Evolutionary conservation across 2,797 vertebrate species (phyloP).

Genomic region (Gymnopithys bicolor): DNA sequence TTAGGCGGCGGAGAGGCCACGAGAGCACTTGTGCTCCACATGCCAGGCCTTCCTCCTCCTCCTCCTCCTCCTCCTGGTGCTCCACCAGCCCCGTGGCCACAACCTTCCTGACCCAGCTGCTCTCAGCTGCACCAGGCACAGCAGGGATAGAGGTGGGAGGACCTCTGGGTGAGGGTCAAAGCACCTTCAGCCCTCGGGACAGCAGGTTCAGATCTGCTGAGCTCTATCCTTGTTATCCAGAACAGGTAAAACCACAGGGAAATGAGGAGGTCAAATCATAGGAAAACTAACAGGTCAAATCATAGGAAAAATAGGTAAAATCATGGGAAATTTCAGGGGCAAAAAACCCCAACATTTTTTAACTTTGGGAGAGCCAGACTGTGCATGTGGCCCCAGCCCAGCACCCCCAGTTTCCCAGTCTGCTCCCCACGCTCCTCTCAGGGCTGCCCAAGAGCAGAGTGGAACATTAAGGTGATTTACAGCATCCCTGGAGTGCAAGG

Average conservation of each 20-base stretch:
- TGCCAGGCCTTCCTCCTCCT: constrained; percentile 23
- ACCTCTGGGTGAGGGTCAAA: neutral
- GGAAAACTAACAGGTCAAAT: neutral
- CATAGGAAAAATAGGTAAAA: neutral
- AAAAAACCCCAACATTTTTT: accelerated
- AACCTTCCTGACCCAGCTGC: neutral
- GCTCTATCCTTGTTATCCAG: neutral
- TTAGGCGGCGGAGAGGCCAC: constrained; percentile 33
- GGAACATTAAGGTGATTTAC: constrained; percentile 58
- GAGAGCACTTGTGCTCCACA: constrained; percentile 15
- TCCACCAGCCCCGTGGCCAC: accelerated
- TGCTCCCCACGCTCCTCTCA: neutral
- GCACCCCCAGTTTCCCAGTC: neutral
- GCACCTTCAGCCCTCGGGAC: neutral
- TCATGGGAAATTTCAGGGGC: neutral
- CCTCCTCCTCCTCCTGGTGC: neutral
- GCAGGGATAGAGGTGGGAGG: neutral
- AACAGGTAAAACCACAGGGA: neutral
- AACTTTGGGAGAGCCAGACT: neutral
- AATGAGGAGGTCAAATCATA: neutral
- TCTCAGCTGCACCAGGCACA: accelerated
- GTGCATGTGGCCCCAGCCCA: neutral
- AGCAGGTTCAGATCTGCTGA: neutral
- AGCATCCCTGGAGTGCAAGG: constrained; percentile 6
- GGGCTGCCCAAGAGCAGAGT: neutral